Base-by-base conservation (phyloP, 2,113 vertebrate genomes). In the Heterocephalus glaber region DNA sequence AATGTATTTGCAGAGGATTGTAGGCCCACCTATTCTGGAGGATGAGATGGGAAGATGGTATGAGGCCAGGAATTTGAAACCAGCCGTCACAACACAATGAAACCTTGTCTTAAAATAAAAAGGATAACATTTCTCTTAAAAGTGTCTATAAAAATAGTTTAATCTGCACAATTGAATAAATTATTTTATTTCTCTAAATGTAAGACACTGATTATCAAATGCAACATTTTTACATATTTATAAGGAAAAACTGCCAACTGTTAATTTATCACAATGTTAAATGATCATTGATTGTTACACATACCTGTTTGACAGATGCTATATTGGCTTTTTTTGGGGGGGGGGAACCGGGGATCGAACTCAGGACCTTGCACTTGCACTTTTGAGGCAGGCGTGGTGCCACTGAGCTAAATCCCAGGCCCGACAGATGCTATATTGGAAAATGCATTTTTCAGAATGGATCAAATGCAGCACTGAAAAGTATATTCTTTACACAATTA, bases 41-140 rank as follows among this genome's bases (percentile, higher is more conserved):
- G 38, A 38, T 74, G 22, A 74, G 20, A 22, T 24, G 22, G 22
- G 38, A 24, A 20, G 56, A 82, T 41, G 54, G 56, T 7, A 56
- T 56, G 77, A 54, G 33, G 33, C 49, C 10, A 54, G 54, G 56
- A 38, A 81, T 82, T 60, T 3, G 54, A 58, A n/a, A 58, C 26
- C n/a, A 19, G 56, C n/a, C 58, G 44, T 58, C 28, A 47, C 26
- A 47, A 35, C 22, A 63, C 1, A 41, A 44, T 41, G 81, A 63
- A 30, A 44, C 41, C 44, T 76, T 47, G 60, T 58, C 14, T 84
- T 14, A 63, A 61, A 83, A 84, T 35, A 79, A 52, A 14, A 47
- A 44, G 95, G 96, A 96, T 94, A 96, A 89, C 24, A 60, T 84
- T 52, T 76, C n/a, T 94, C 82, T 90, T 68, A 68, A 81, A 94